Evolutionary conservation across 2,888 invertebrate genomes (phyloP).

Genomic region (Caenorhabditis imperialis): DNA sequence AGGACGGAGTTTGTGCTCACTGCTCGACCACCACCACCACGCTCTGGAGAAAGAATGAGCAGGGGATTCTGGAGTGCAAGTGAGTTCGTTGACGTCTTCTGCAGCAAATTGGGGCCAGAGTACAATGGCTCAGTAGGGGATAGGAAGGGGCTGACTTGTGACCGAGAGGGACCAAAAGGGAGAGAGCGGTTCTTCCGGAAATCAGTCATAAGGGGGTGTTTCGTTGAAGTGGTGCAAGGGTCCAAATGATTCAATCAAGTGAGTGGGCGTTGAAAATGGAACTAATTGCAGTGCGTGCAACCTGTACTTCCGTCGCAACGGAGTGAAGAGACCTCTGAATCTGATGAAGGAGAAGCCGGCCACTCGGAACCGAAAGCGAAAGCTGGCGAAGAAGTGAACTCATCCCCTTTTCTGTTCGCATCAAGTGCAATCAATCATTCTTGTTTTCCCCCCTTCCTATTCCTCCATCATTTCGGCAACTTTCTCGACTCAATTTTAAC

Average conservation of each 20-base stretch:
- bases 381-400: background rate
- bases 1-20: conserved; percentile 18
- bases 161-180: too few relatives aligned
- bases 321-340: conserved; percentile 2
- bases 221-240: background rate
- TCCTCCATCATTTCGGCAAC: conserved; percentile 27
- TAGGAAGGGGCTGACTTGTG: conserved; percentile 28
- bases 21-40: conserved; percentile 29
- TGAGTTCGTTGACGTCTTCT: conserved; percentile 9
- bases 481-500: conserved; percentile 48
- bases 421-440: conserved; percentile 41
- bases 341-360: conserved; percentile 5
- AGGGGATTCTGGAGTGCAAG: conserved; percentile 42
- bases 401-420: conserved; percentile 7
- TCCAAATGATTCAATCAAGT: background rate
- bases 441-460: conserved; percentile 3
- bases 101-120: conserved; percentile 42
- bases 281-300: conserved; percentile 45
- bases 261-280: too few relatives aligned
- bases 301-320: conserved; percentile 39
- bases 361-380: conserved; percentile 19
- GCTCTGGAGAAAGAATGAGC: conserved; percentile 34
- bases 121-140: conserved; percentile 12
- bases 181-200: conserved; percentile 6
- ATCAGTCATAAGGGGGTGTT: background rate